Evolutionary conservation across 35 echinoderm and acorn worm species (phyloP), one percentile per base, ranked within the genome.

Genomic region (Stichopus chloronotus): DNA sequence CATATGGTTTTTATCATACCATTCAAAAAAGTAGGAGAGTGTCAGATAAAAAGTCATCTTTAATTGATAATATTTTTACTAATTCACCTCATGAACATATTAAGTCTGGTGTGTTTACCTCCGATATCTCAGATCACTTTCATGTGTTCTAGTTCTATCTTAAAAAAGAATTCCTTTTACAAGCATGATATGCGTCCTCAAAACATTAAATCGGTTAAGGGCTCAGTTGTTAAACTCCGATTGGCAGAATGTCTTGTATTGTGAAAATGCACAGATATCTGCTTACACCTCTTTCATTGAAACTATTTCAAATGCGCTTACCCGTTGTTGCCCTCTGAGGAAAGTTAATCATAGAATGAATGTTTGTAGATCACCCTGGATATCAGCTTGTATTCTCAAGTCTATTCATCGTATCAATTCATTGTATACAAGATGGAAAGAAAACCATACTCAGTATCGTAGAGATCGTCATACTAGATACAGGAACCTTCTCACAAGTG

Each of bases 301-400:
- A 76, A 76, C 72, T 76, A 76, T 76, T 8, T 76, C 72, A 76
- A 8, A 76, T 76, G 72, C 72, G 72, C 10, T 76, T 76, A 76
- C 72, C 72, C 9, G 72, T 76, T 76, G 9, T 5, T 76, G 72
- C 72, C 16, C 72, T 76, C 25, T 76, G 72, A 76, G 72, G 25
- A 76, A 76, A 76, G 72, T 76, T 76, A 76, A 76, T 1, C 14
- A 76, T 11, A 76, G 72, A 71, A 76, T 76, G 16, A 76, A 76
- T 76, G 72, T 76, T 0, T 76, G 8, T 5, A 1, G 16, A 76
- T 76, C 72, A 76, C 72, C 4, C 25, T 8, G 72, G 72, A 76
- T 76, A 76, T 76, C 72, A 11, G 72, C 14, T 76, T 76, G 16
- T 76, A 76, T 76, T 76, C 72, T 76, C 72, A 76, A 76, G 16